Evolutionary conservation across 2,113 vertebrate species (phyloP).

Genomic region (Hemiprocne comata): DNA sequence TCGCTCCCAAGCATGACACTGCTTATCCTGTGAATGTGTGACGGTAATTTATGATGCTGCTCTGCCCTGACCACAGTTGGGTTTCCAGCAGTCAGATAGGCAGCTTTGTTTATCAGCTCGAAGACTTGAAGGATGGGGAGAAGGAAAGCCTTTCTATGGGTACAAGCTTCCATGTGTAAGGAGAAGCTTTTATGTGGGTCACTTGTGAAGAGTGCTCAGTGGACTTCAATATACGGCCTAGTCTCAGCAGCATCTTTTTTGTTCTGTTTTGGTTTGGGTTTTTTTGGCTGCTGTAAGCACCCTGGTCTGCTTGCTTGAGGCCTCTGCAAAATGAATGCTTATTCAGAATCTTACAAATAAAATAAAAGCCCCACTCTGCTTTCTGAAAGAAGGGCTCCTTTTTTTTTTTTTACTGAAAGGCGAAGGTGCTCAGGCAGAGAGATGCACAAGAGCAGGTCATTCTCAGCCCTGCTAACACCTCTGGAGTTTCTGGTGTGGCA

Average conservation of each 20-base stretch:
- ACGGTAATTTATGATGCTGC: background rate
- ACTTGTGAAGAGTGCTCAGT: background rate
- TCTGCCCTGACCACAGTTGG: background rate
- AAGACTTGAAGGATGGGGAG: background rate
- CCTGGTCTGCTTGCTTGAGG: background rate
- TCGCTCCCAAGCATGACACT: background rate
- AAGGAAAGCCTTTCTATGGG: background rate
- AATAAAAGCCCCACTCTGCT: background rate
- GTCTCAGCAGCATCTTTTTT: background rate
- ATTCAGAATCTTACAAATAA: background rate
- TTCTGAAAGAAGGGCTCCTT: background rate
- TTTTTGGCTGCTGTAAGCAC: background rate
- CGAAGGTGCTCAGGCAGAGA: background rate
- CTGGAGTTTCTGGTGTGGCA: background rate
- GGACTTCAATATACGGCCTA: background rate
- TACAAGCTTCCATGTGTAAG: fast-evolving
- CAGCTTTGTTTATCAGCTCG: background rate
- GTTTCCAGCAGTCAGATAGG: background rate
- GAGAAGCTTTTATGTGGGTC: background rate
- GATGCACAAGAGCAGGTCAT: fast-evolving
- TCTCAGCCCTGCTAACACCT: background rate
- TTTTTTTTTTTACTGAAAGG: background rate
- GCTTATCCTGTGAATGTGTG: background rate
- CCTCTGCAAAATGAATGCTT: background rate
- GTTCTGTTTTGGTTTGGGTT: too few species aligned